phyloP scores from a whole-genome alignment of 2,797 vertebrate species.

The Muraenolepis orangiensis region DNA sequence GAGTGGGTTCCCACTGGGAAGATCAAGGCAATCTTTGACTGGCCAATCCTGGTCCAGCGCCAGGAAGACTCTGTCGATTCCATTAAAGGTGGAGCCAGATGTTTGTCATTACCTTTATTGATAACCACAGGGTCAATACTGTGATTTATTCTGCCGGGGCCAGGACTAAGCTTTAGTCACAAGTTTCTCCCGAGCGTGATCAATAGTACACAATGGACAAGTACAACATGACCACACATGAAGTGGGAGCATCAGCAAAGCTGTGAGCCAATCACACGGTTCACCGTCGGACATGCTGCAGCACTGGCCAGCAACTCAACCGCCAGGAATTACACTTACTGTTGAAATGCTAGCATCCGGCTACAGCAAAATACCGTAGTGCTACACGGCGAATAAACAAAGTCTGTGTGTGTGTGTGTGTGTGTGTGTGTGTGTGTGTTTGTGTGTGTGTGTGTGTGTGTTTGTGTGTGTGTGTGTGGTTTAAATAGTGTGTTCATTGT shows the following conservation, averaged over 20 bases:
- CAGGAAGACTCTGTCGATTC: constrained; percentile 75
- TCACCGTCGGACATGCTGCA: constrained; percentile 33
- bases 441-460: too few species aligned
- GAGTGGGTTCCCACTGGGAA: constrained; percentile 68
- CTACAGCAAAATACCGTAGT: constrained; percentile 2
- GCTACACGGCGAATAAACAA: background rate
- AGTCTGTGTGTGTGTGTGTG: background rate
- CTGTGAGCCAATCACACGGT: constrained; percentile 47
- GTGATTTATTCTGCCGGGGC: constrained; percentile 80
- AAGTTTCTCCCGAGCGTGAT: constrained; percentile 73
- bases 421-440: background rate
- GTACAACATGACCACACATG: constrained; percentile 69
- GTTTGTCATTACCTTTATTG: constrained; percentile 84
- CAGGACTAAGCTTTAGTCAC: constrained; percentile 78
- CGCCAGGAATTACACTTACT: background rate
- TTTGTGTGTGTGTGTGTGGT: background rate
- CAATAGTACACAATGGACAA: constrained; percentile 77
- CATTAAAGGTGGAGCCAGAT: constrained; percentile 80
- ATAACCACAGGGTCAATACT: constrained; percentile 77
- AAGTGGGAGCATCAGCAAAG: constrained; percentile 62
- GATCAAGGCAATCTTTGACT: constrained; percentile 75
- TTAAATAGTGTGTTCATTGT: background rate
- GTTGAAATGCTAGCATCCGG: background rate
- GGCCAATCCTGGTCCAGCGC: constrained; percentile 59
- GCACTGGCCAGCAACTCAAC: background rate